Base-by-base conservation (phyloP, 2,113 vertebrate species). In the Epinephelus fuscoguttatus region DNA sequence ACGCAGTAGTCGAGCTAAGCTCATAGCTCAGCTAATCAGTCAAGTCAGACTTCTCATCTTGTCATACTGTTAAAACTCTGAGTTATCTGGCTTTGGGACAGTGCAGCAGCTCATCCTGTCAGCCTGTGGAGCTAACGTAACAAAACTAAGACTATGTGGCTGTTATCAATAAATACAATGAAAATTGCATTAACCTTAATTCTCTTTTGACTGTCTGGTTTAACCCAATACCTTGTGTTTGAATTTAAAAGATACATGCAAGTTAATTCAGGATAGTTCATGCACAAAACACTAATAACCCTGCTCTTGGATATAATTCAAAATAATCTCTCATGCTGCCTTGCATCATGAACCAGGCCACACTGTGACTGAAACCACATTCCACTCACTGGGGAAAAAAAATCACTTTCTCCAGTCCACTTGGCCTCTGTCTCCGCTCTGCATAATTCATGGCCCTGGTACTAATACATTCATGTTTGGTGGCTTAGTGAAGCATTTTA, bases 361-460 rank as follows among this genome's bases (percentile, higher is more conserved):
- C n/a, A 52, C 14, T 4, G 25, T 11, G 17, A 37, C 17, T 56
- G 3, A 63, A 74, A 74, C n/a, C 56, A 60, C 66, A 74, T 62
- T 52, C 30, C 23, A 57, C 27, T 68, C 17, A 67, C 49, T 63
- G 25, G 0, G 8, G 21, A 37, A 71, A 61, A 18, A 27, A 42
- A 56, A 64, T 25, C 12, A 68, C 21, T 42, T 74, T 42, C 50
- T 78, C 30, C 15, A 23, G 25, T 52, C 8, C 23, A 33, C 23
- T 75, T 59, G 63, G 75, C 42, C 63, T 75, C 45, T 7, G 19
- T 72, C 18, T 55, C 60, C 4, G 1, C 37, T n/a, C 53, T 80
- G 70, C 70, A 84, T 80, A 56, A 75, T 87, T 76, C 56, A 80
- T 87, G 30, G 49, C n/a, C 0, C 17, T 52, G 56, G 18, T 62